These are phyloP conservation scores for Hemichromis elongatus DNA, from an alignment of 2,113 vertebrate species.

Conservation along the genomic window DNA sequence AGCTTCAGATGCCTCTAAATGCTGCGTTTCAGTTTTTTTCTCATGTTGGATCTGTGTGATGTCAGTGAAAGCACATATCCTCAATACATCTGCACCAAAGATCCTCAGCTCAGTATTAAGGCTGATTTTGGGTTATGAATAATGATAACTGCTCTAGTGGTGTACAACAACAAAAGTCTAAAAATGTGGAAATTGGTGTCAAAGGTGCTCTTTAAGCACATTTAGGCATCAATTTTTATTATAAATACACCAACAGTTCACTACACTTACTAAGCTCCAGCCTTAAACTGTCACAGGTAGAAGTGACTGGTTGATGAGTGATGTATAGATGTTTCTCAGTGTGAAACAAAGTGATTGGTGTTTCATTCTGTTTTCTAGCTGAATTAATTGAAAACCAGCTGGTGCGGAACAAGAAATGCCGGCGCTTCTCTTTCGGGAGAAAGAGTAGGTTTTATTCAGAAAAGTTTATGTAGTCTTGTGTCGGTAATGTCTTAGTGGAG, in stretches of 20 bases:
- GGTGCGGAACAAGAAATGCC: conserved; percentile 78
- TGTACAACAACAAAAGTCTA: not conserved
- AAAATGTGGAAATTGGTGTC: not conserved
- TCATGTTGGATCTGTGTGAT: not conserved
- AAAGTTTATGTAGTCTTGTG: not conserved
- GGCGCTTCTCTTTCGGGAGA: conserved; percentile 69
- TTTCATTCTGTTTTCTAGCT: conserved; percentile 43
- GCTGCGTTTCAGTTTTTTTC: not conserved
- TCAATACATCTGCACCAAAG: not conserved
- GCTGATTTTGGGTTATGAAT: not conserved
- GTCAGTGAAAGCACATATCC: not conserved
- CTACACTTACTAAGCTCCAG: not conserved
- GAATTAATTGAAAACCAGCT: conserved; percentile 73
- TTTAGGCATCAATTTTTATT: not conserved
- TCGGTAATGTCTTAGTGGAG: not conserved
- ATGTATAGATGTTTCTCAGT: not conserved
- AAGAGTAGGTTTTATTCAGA: conserved; percentile 78
- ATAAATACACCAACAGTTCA: not conserved
- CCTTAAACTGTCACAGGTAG: not conserved
- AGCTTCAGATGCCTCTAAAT: not conserved
- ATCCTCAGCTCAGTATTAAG: not conserved
- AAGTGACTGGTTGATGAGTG: not conserved
- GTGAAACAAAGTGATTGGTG: not conserved
- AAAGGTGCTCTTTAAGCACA: not conserved
- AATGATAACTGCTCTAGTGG: not conserved